Evolutionary conservation across 2,113 vertebrate species (phyloP).

Genomic region (Antechinus stuartii): DNA sequence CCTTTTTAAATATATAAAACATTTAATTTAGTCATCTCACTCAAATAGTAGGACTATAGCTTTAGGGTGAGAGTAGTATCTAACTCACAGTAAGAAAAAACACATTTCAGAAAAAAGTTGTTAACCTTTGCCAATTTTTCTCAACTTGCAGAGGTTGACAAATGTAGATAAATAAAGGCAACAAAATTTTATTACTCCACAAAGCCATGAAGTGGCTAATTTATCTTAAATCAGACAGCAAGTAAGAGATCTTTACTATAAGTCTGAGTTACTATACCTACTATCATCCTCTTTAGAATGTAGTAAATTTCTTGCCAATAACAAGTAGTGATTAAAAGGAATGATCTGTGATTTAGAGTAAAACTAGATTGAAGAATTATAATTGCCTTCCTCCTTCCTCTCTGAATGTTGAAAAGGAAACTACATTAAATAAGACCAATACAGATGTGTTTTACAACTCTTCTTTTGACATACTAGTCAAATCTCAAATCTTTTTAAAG

Average conservation of each 20-base stretch:
- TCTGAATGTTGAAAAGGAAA: constrained; percentile 11
- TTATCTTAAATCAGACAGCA: constrained; percentile 67
- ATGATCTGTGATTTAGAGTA: constrained; percentile 41
- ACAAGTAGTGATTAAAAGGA: constrained; percentile 47
- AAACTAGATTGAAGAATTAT: constrained; percentile 24
- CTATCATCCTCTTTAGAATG: constrained; percentile 45
- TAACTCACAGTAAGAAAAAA: background rate
- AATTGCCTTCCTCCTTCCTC: constrained; percentile 38
- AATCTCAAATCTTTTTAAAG: background rate
- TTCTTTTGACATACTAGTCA: background rate
- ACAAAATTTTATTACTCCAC: constrained; percentile 29
- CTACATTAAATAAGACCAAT: background rate
- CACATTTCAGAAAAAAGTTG: background rate
- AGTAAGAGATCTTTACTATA: constrained; percentile 63
- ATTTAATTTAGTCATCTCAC: constrained; percentile 72
- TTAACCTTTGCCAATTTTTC: background rate
- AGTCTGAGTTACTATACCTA: constrained; percentile 43
- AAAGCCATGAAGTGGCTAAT: constrained; percentile 76
- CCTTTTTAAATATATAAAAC: constrained; percentile 78
- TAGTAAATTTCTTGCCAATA: constrained; percentile 53
- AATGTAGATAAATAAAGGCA: constrained; percentile 4
- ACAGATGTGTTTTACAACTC: background rate
- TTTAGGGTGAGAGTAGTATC: constrained; percentile 1
- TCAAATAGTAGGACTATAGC: constrained; percentile 62
- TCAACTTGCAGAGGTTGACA: constrained; percentile 29